These are phyloP conservation scores for Mixornis gularis DNA, from an alignment of 2,113 vertebrate genomes.

Conservation along the genomic window DNA sequence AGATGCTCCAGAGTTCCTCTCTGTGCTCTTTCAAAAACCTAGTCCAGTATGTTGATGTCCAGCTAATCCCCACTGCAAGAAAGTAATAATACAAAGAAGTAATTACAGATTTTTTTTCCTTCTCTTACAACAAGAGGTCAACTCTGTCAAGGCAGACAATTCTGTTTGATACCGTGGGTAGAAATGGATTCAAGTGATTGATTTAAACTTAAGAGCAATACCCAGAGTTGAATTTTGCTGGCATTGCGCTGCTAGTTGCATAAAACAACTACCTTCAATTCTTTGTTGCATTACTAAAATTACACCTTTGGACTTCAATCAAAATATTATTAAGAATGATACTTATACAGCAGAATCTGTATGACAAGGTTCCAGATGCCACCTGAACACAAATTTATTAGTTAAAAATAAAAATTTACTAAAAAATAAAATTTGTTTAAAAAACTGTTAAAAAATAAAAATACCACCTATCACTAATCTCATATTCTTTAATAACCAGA, in stretches of 20 bases:
- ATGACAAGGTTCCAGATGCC: neutral
- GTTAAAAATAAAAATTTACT: neutral
- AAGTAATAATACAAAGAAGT: neutral
- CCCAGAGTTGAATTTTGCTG: neutral
- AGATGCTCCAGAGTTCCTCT: neutral
- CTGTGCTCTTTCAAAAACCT: neutral
- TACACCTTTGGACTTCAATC: neutral
- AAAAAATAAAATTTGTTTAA: too few species aligned
- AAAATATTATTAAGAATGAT: neutral
- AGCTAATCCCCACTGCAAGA: neutral
- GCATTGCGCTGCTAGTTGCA: neutral
- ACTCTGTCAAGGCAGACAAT: neutral
- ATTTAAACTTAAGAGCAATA: neutral
- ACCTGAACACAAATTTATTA: neutral
- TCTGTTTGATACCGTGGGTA: neutral
- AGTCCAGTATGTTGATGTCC: neutral
- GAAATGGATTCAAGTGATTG: neutral
- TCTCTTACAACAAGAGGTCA: neutral
- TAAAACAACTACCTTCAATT: neutral
- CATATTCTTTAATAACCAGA: neutral
- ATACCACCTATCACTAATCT: neutral
- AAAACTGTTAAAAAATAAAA: neutral
- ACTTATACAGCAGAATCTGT: neutral
- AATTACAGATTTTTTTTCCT: neutral
- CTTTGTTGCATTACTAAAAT: neutral